Evolutionary conservation across 1,140 invertebrate species (phyloP).

Genomic region (Trichomalopsis sarcophagae): DNA sequence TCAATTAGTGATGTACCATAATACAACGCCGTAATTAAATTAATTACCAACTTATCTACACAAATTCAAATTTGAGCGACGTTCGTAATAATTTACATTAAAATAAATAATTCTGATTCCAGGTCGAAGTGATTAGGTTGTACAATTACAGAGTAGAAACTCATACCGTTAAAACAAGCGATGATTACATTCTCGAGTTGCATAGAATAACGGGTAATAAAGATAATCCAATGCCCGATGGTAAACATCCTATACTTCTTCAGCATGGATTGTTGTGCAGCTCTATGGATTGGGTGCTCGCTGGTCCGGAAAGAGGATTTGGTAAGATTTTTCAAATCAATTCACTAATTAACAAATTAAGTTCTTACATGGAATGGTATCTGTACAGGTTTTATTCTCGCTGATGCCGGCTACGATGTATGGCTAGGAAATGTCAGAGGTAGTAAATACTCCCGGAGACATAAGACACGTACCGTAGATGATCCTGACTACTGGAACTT

Average conservation of each 20-base stretch:
- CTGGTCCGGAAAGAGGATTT: constrained; percentile 52
- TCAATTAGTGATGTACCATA: too few species aligned
- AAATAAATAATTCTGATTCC: background rate
- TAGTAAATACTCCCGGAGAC: constrained; percentile 78
- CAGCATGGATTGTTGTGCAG: constrained; percentile 55
- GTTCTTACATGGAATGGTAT: background rate
- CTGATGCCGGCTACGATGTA: constrained; percentile 86
- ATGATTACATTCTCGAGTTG: constrained; percentile 78
- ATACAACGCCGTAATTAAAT: too few species aligned
- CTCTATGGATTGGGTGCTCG: constrained; percentile 53
- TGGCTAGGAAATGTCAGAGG: constrained; percentile 85
- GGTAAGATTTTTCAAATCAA: constrained; percentile 44
- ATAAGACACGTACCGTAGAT: constrained; percentile 60
- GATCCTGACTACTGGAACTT: constrained; percentile 84
- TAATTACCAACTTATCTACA: too few species aligned
- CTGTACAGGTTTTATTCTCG: constrained; percentile 78
- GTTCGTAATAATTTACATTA: background rate
- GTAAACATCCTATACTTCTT: constrained; percentile 45
- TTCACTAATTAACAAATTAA: background rate
- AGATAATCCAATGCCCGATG: constrained; percentile 20
- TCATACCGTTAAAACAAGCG: constrained; percentile 76
- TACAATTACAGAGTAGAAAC: constrained; percentile 81
- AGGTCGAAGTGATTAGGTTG: constrained; percentile 66
- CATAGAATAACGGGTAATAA: constrained; percentile 75
- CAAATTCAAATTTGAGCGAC: too few species aligned